Evolutionary conservation across 2,797 vertebrate genomes (phyloP).

Genomic region (Eulemur coronatus): DNA sequence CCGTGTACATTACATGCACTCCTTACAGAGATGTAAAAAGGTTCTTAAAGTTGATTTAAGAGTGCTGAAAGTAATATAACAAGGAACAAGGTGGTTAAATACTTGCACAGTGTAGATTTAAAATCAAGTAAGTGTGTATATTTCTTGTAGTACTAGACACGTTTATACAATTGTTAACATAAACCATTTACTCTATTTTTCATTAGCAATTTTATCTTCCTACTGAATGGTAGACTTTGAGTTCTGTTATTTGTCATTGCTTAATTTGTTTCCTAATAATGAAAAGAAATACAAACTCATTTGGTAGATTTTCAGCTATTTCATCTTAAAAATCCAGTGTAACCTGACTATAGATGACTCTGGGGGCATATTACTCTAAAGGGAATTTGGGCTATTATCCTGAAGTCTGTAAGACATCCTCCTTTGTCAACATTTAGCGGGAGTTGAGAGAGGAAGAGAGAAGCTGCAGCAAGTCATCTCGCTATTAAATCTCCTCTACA

Average conservation of each 20-base stretch:
- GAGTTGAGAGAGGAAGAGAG: background rate
- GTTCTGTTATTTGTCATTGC: conserved; percentile 36
- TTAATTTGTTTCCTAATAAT: conserved; percentile 16
- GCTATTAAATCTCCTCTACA: background rate
- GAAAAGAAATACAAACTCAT: background rate
- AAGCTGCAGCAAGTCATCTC: background rate
- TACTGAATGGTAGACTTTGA: background rate
- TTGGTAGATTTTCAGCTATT: conserved; percentile 6
- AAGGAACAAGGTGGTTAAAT: background rate
- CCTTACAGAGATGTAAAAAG: background rate
- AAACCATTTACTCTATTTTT: background rate
- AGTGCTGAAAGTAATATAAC: background rate
- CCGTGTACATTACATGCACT: background rate
- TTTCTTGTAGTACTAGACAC: background rate
- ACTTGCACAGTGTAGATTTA: background rate
- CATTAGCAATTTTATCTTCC: conserved; percentile 36
- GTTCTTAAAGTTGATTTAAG: conserved; percentile 56
- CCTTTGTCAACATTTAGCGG: background rate
- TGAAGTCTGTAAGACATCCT: background rate
- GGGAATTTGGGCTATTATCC: background rate
- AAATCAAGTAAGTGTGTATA: background rate
- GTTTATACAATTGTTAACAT: conserved; percentile 10
- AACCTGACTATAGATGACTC: background rate
- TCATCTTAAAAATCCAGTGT: conserved; percentile 1
- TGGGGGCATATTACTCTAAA: background rate